These are phyloP conservation scores for Drosophila kokeensis DNA, from an alignment of 2,888 invertebrate species.

Conservation along the genomic window DNA sequence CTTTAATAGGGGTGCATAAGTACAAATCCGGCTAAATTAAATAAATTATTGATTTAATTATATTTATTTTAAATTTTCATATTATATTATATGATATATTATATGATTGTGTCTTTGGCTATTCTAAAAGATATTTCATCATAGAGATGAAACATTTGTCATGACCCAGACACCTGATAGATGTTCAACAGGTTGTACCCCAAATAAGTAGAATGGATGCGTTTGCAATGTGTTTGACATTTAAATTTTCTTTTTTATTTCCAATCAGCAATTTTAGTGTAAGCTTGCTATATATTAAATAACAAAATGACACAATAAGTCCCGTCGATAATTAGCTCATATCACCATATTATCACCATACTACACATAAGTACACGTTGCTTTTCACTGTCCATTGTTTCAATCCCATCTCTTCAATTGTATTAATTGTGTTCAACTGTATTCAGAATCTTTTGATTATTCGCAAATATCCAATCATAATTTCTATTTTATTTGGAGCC, in stretches of 20 bases:
- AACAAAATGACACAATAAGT: background rate
- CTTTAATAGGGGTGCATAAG: conserved; percentile 94
- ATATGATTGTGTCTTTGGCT: background rate
- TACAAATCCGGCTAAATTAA: conserved; percentile 92
- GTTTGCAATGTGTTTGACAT: background rate
- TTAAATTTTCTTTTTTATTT: background rate
- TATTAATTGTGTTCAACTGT: background rate
- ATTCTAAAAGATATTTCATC: background rate
- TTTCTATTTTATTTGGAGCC: background rate
- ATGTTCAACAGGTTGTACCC: background rate
- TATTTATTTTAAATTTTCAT: conserved; percentile 6
- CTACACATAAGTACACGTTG: background rate
- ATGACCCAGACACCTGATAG: background rate
- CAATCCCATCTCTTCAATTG: background rate
- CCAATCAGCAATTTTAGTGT: background rate
- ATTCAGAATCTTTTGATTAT: background rate
- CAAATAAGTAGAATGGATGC: background rate
- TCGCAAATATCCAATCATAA: background rate
- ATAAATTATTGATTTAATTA: conserved; percentile 3
- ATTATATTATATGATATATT: background rate
- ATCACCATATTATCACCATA: background rate
- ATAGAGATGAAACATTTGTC: background rate
- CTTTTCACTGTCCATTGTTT: background rate
- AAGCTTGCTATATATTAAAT: background rate
- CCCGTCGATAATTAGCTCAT: background rate